Evolutionary conservation across 1,140 invertebrate genomes (phyloP), one percentile per base, ranked within the genome.

Genomic region (Metopolophium dirhodum): DNA sequence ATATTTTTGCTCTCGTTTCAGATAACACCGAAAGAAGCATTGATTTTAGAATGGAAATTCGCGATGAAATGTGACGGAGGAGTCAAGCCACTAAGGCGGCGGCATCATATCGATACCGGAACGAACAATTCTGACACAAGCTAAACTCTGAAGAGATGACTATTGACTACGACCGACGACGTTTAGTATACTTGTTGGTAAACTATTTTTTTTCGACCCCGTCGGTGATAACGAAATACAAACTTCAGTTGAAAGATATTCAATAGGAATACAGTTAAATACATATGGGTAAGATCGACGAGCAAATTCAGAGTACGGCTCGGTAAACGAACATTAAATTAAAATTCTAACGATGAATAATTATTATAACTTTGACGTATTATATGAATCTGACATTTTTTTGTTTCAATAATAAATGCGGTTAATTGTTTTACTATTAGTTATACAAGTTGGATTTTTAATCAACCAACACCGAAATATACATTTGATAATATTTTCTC

Each of bases 31-130:
- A 96, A 96, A 94, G 95, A 96, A 93, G 97, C 97, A 94, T 94
- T 98, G 8, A 95, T 96, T n/a, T 96, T 97, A 94, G 98, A 98
- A 94, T 94, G 98, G 35, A 97, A 96, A 94, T 98, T 98, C 94
- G 97, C 97, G 7, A 94, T 97, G 0, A 96, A 96, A 94, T 98
- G 97, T 94, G 97, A 96, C 57, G 97, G 97, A 97, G 97, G 57
- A 97, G 97, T 2, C 94, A 95, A 94, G 94, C 95, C 20, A 95
- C 95, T 0, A 94, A 94, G 94, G 94, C 94, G 91, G 26, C 51
- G 92, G 45, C 94, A 94, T 88, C n/a, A 68, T 20, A 45, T 26
- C 37, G 37, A 41, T 30, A 45, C 83, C 49, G 30, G 20, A 35
- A 82, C 30, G 9, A 54, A 82, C n/a, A 77, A 91, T 35, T 77